Evolutionary conservation across 2,113 vertebrate genomes (phyloP), one percentile per base, ranked within the genome.

Genomic region (Meleagris gallopavo): DNA sequence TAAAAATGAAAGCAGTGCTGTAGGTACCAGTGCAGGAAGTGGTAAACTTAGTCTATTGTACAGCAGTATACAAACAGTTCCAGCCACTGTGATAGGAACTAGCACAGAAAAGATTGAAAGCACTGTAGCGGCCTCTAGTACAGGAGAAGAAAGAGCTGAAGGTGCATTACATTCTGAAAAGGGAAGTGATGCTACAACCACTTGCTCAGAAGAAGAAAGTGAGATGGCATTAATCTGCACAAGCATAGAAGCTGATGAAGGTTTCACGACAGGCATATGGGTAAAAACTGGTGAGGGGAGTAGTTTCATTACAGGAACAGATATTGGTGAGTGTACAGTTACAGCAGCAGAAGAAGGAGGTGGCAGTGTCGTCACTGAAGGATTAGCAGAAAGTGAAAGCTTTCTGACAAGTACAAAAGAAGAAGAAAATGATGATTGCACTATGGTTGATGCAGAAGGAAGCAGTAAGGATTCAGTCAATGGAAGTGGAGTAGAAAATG

Each of bases 211-310:
- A 34, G 80, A 91, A 79, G 96, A 92, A 24, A 89, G 91, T 4
- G 89, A 92, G 30, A 43, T 71, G 60, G 34, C 86, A 0, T 58
- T 96, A 40, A 96, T 97, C 27, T 98, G 97, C 83, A 96, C 97
- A 30, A 98, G 97, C 86, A 98, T 97, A 58, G 98, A 98, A 82
- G 97, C 98, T 5, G 98, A 98, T 9, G 98, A 98, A 92, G 98
- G 98, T 80, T 94, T 98, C 36, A 88, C 78, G 11, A 38, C 79
- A 1, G 96, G 75, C 1, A 0, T 32, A 3, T 87, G 92, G 95
- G 52, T 88, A 30, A 62, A 94, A 82, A 86, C 17, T 20, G 69
- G 38, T 6, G 84, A 95, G 54, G 67, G 40, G 4, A 7, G 81
- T n/a, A 84, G 7, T 71, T 86, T 22, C 1, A 25, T 86, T 52